These are phyloP conservation scores for Cyprinodon variegatus DNA, from an alignment of 2,113 vertebrate species.

Conservation along the genomic window DNA sequence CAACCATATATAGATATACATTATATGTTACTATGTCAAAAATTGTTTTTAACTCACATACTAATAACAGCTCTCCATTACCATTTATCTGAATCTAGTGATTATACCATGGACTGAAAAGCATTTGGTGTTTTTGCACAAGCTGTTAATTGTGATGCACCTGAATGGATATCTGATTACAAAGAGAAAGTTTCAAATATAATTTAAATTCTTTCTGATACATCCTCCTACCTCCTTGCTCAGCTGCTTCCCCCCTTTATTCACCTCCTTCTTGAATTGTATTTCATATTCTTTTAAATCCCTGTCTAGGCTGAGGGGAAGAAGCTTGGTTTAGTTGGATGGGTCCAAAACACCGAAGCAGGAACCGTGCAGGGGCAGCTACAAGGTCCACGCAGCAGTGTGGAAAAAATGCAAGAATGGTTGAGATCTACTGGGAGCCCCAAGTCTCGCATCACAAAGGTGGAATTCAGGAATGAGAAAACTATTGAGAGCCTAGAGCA, in stretches of 20 bases:
- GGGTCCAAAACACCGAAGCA: constrained; percentile 88
- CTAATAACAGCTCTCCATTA: neutral
- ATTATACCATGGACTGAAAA: neutral
- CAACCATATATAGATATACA: neutral
- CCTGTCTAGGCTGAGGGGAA: constrained; percentile 84
- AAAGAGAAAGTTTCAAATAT: neutral
- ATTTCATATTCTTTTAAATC: neutral
- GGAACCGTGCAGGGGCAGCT: constrained; percentile 91
- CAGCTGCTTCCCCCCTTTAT: neutral
- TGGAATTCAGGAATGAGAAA: constrained; percentile 89
- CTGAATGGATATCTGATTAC: neutral
- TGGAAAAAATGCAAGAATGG: constrained; percentile 90
- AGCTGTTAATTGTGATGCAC: neutral
- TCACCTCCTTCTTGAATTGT: neutral
- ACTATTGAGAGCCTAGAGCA: constrained; percentile 79
- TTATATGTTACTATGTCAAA: neutral
- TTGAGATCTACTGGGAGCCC: constrained; percentile 88
- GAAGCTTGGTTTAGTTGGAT: constrained; percentile 90
- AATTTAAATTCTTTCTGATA: neutral
- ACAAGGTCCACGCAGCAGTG: constrained; percentile 82
- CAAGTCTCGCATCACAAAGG: constrained; percentile 85
- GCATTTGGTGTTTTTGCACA: neutral
- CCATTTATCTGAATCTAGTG: neutral
- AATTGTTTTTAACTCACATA: neutral
- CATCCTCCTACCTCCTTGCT: neutral